Conservation (phyloP, 2,797 vertebrate species). For the Clarias laeviceps region DNA sequence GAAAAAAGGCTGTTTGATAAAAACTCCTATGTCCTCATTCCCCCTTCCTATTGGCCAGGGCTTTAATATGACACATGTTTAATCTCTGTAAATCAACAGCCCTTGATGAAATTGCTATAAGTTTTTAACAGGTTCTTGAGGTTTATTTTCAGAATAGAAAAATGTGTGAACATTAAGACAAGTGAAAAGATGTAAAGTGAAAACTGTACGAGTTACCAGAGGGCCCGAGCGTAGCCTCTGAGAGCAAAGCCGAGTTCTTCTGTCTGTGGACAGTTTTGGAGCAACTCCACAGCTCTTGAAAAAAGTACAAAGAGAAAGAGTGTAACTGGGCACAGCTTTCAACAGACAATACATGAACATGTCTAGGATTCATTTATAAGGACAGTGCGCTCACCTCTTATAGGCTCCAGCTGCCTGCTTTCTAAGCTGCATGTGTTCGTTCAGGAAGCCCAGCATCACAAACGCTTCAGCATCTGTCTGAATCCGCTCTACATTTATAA, state of each 20-base stretch:
- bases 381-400: conserved; percentile 75
- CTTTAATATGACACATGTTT: neutral
- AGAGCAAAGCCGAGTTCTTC: conserved; percentile 78
- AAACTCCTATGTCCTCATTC: neutral
- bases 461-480: conserved; percentile 86
- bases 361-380: neutral
- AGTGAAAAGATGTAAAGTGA: neutral
- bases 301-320: conserved; percentile 14
- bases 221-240: conserved; percentile 83
- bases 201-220: conserved; percentile 79
- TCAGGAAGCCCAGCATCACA: conserved; percentile 92
- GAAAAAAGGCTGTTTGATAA: neutral
- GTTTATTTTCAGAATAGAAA: neutral
- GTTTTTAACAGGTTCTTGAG: neutral
- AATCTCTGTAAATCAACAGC: neutral
- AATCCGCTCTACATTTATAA: conserved; percentile 82
- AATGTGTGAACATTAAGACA: neutral
- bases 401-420: conserved; percentile 85
- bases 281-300: conserved; percentile 82
- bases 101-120: neutral
- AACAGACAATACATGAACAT: neutral
- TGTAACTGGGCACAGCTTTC: neutral
- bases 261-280: conserved; percentile 73
- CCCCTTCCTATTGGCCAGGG: neutral
- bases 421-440: conserved; percentile 86